Evolutionary conservation across 1,140 invertebrate species (phyloP).

Genomic region (Cydia splendana): DNA sequence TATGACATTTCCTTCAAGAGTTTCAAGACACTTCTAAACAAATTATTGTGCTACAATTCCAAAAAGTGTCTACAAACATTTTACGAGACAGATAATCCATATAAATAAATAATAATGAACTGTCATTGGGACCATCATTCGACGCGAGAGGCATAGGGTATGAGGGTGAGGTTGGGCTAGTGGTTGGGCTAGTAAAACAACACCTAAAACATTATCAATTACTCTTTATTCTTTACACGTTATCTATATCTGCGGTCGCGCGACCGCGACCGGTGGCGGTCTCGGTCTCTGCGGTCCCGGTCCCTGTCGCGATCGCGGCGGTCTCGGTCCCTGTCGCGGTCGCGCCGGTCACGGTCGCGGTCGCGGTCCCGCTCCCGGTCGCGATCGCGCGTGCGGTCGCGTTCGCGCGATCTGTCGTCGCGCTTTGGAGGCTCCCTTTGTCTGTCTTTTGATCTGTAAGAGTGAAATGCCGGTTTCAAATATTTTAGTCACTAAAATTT

Average conservation of each 20-base stretch:
- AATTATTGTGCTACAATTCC: too few species aligned
- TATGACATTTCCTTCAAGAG: too few species aligned
- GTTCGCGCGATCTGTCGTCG: conserved; percentile 61
- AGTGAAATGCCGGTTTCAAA: background rate
- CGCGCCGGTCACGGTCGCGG: conserved; percentile 45
- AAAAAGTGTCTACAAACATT: too few species aligned
- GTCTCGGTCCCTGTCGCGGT: conserved; percentile 42
- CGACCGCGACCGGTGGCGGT: conserved; percentile 62
- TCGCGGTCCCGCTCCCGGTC: conserved; percentile 50
- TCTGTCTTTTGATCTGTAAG: conserved; percentile 66
- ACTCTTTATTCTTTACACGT: conserved; percentile 37
- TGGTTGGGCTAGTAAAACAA: conserved; percentile 27
- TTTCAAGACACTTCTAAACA: too few species aligned
- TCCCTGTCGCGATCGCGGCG: conserved; percentile 48
- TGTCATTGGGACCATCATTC: too few species aligned
- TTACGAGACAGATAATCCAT: too few species aligned
- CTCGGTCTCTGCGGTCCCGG: conserved; percentile 58
- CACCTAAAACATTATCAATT: conserved; percentile 38
- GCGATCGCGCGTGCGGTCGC: conserved; percentile 56
- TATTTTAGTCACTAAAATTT: too few species aligned
- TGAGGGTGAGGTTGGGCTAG: background rate
- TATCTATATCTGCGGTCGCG: conserved; percentile 71
- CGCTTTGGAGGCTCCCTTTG: conserved; percentile 41
- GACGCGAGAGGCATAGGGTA: too few species aligned
- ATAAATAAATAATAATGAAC: too few species aligned